phyloP scores from a whole-genome alignment of 2,888 invertebrate genomes.

The Drosophila meridionalis region DNA sequence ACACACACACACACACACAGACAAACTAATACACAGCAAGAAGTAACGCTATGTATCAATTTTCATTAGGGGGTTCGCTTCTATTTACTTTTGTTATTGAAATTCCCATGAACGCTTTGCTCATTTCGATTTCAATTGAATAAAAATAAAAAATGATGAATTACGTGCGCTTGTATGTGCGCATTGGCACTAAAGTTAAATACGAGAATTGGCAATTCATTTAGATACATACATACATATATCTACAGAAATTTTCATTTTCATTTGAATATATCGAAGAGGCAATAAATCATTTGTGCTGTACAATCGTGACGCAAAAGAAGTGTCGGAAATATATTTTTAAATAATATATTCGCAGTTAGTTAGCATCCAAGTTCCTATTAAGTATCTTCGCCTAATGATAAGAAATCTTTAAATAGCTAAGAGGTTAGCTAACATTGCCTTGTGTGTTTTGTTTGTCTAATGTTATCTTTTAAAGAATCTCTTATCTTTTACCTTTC shows the following conservation, averaged over 20 bases:
- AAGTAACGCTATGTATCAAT: constrained; percentile 51
- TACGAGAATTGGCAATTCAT: constrained; percentile 27
- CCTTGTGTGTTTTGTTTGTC: not conserved
- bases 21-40: not conserved
- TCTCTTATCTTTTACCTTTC: constrained; percentile 11
- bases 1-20: not conserved
- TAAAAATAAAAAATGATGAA: constrained; percentile 22
- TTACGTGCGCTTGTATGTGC: not conserved
- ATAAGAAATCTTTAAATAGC: constrained; percentile 22
- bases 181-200: constrained; percentile 10
- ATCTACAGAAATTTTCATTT: constrained; percentile 30
- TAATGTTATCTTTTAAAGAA: not conserved
- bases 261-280: constrained; percentile 23
- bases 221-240: not conserved
- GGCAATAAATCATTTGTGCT: constrained; percentile 40
- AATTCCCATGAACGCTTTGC: constrained; percentile 49
- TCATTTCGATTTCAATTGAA: constrained; percentile 51
- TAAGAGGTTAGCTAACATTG: not conserved
- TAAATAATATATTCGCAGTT: not conserved
- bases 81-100: constrained; percentile 60
- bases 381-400: not conserved
- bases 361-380: not conserved
- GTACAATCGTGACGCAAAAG: constrained; percentile 29
- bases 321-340: not conserved
- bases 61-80: constrained; percentile 48